phyloP scores from a whole-genome alignment of 1,140 invertebrate genomes.

The Goniozus legneri region DNA sequence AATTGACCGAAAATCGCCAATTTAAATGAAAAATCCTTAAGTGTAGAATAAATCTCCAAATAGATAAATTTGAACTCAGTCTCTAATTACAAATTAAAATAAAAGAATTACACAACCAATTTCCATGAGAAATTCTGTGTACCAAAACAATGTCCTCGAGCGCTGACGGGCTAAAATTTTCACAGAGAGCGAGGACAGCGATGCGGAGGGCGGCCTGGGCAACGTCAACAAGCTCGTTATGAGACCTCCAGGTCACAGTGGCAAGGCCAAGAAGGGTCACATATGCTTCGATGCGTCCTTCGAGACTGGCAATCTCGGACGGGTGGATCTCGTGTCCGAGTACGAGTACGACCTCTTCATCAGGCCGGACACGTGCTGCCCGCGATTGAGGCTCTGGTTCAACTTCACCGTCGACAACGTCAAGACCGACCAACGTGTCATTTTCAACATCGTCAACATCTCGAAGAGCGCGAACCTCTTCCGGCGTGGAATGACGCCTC shows the following conservation, averaged over 20 bases:
- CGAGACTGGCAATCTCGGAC: conserved; percentile 94
- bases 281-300: conserved; percentile 97
- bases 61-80: too few relatives aligned
- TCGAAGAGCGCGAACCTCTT: conserved; percentile 89
- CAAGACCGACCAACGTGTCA: conserved; percentile 87
- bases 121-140: too few relatives aligned
- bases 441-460: conserved; percentile 97
- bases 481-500: conserved; percentile 84
- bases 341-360: conserved; percentile 96
- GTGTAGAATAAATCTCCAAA: too few relatives aligned
- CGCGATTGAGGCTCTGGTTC: conserved; percentile 91
- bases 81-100: too few relatives aligned
- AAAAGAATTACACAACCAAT: too few relatives aligned
- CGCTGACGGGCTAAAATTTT: too few relatives aligned
- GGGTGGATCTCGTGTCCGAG: conserved; percentile 90
- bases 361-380: conserved; percentile 93
- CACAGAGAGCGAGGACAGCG: conserved; percentile 92
- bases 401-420: conserved; percentile 98
- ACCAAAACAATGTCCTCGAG: too few relatives aligned
- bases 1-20: too few relatives aligned
- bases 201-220: conserved; percentile 89
- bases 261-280: conserved; percentile 91
- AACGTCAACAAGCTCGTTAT: conserved; percentile 93
- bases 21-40: too few relatives aligned
- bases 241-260: conserved; percentile 88